A percentile compares a stretch with the other conserved stretches of the same genome.
Evolutionary conservation across 2,797 vertebrate genomes (phyloP).

Genomic region (Gallinago stenura): DNA sequence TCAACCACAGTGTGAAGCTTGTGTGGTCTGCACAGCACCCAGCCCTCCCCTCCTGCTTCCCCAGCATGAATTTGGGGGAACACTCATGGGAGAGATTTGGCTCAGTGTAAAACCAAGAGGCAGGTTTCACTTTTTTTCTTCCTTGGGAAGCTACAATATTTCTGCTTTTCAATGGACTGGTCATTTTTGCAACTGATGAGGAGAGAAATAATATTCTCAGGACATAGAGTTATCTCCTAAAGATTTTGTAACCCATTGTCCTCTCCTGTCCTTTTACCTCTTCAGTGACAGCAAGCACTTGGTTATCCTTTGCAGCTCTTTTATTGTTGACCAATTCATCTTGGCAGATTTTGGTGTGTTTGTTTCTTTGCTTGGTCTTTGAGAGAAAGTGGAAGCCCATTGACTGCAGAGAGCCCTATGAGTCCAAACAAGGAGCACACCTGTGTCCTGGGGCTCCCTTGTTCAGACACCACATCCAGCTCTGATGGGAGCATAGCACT

Average conservation of each 20-base stretch:
- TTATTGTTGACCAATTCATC: not conserved
- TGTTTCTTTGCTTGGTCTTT: not conserved
- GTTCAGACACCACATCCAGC: fast-evolving
- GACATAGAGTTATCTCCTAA: not conserved
- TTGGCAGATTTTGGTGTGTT: not conserved
- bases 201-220: not conserved
- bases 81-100: not conserved
- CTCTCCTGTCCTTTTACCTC: not conserved
- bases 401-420: not conserved
- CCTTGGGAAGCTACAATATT: not conserved
- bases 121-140: not conserved
- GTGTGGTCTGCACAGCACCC: no score
- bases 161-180: not conserved
- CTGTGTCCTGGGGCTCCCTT: not conserved
- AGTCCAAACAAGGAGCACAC: not conserved
- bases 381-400: not conserved
- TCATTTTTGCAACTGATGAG: not conserved
- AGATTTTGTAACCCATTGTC: not conserved
- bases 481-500: not conserved
- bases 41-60: fast-evolving
- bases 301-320: not conserved
- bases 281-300: not conserved
- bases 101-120: not conserved
- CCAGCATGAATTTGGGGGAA: not conserved
- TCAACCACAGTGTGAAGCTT: not conserved